phyloP scores from a whole-genome alignment of 2,888 invertebrate genomes.

The Eudemis profundana region DNA sequence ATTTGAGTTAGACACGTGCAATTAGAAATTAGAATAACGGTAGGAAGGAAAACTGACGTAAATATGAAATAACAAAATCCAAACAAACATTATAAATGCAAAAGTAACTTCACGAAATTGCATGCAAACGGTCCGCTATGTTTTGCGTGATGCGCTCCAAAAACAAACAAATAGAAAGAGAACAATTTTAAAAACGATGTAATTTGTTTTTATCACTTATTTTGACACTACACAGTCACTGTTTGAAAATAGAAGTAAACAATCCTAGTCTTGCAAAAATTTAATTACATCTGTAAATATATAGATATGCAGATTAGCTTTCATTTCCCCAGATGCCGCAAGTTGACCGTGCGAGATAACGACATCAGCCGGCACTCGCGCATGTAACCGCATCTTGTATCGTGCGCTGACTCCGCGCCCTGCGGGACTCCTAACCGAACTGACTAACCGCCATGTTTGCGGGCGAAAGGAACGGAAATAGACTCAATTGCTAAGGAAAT shows the following conservation, averaged over 20 bases:
- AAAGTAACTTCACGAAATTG: not conserved
- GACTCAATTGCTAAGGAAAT: not conserved
- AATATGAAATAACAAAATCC: not conserved
- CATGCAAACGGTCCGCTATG: too few relatives aligned
- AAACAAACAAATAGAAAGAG: too few relatives aligned
- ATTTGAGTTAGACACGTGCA: not conserved
- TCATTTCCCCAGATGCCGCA: not conserved
- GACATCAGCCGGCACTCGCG: conserved; percentile 9
- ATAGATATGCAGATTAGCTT: too few relatives aligned
- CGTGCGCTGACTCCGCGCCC: not conserved
- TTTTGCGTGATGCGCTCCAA: too few relatives aligned
- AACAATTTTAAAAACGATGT: too few relatives aligned
- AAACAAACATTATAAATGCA: too few relatives aligned
- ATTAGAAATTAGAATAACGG: conserved; percentile 1
- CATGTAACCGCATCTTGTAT: conserved; percentile 25
- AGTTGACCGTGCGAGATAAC: conserved; percentile 25
- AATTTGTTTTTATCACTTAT: too few relatives aligned
- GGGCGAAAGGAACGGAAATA: not conserved
- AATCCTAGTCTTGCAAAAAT: too few relatives aligned
- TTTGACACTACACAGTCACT: too few relatives aligned
- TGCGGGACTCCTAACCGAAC: not conserved
- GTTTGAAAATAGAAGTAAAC: too few relatives aligned
- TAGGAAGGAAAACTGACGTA: not conserved
- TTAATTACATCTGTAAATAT: too few relatives aligned
- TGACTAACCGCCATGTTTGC: not conserved